Percentiles rank a stretch among this genome's conserved stretches.
Conservation (phyloP, 2,888 invertebrate genomes). For the Barypeithes pellucidus region DNA sequence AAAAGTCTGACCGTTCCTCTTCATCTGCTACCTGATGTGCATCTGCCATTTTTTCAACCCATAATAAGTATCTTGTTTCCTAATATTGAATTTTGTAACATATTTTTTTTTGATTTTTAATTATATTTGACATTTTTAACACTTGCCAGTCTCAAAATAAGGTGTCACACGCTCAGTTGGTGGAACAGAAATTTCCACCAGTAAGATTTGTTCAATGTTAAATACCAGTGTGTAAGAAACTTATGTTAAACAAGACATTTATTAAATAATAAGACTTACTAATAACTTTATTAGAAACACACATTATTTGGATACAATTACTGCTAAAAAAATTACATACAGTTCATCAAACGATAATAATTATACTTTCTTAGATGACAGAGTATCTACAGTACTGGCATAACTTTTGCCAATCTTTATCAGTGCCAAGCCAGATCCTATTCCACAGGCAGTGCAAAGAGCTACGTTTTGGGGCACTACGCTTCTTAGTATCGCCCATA, state of each 20-base stretch:
- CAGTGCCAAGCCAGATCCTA: slow-evolving; percentile 80
- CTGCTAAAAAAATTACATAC: slow-evolving; percentile 26
- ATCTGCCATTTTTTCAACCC: slow-evolving; percentile 34
- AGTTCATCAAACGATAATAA: slow-evolving; percentile 9
- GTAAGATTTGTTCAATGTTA: too few relatives aligned
- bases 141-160: neutral
- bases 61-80: slow-evolving; percentile 15
- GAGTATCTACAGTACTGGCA: slow-evolving; percentile 65
- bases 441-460: slow-evolving; percentile 79
- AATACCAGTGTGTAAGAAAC: too few relatives aligned
- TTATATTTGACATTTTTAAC: neutral
- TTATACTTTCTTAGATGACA: slow-evolving; percentile 40
- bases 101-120: slow-evolving; percentile 10
- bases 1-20: slow-evolving; percentile 47
- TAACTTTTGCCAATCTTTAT: slow-evolving; percentile 69
- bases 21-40: slow-evolving; percentile 26
- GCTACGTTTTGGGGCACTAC: slow-evolving; percentile 81
- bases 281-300: slow-evolving; percentile 31
- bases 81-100: slow-evolving; percentile 5
- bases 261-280: slow-evolving; percentile 20
- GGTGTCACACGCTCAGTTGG: neutral
- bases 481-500: slow-evolving; percentile 90
- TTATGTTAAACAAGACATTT: neutral
- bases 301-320: slow-evolving; percentile 18
- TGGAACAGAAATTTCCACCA: neutral